These are phyloP conservation scores for Aphaenogaster ashmeadi DNA, from an alignment of 1,140 invertebrate genomes.

Conservation along the genomic window DNA sequence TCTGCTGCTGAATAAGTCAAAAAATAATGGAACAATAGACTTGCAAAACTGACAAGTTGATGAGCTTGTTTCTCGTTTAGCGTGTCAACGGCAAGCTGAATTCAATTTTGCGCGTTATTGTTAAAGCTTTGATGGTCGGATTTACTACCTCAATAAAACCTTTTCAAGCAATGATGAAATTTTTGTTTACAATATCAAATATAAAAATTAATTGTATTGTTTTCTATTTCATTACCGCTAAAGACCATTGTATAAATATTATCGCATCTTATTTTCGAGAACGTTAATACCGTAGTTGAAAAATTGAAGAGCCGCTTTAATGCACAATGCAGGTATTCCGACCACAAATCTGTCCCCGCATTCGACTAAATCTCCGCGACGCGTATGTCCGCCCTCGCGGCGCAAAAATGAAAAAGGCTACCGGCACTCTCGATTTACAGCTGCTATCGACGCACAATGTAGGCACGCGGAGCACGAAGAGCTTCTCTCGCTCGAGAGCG, in stretches of 20 bases:
- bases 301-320: slow-evolving; percentile 9
- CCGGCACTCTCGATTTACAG: slow-evolving; percentile 67
- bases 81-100: slow-evolving; percentile 3
- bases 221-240: not conserved
- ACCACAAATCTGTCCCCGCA: slow-evolving; percentile 44
- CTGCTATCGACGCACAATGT: slow-evolving; percentile 55
- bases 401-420: slow-evolving; percentile 48
- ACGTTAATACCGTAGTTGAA: not conserved
- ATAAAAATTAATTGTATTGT: not conserved
- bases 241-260: not conserved
- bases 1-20: not conserved
- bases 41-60: slow-evolving; percentile 23
- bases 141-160: not conserved
- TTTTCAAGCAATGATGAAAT: not conserved
- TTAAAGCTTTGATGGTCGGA: not conserved
- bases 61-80: slow-evolving; percentile 15
- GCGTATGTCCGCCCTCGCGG: slow-evolving; percentile 13
- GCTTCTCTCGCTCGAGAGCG: slow-evolving; percentile 48
- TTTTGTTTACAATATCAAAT: not conserved
- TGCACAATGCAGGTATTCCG: slow-evolving; percentile 14
- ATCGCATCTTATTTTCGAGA: not conserved
- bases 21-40: slow-evolving; percentile 13
- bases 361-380: slow-evolving; percentile 60
- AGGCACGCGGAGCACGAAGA: slow-evolving; percentile 61
- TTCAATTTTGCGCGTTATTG: slow-evolving; percentile 32